Evolutionary conservation across 2,113 vertebrate genomes (phyloP), one percentile per base, ranked within the genome.

Genomic region (Bujurquina vittata): DNA sequence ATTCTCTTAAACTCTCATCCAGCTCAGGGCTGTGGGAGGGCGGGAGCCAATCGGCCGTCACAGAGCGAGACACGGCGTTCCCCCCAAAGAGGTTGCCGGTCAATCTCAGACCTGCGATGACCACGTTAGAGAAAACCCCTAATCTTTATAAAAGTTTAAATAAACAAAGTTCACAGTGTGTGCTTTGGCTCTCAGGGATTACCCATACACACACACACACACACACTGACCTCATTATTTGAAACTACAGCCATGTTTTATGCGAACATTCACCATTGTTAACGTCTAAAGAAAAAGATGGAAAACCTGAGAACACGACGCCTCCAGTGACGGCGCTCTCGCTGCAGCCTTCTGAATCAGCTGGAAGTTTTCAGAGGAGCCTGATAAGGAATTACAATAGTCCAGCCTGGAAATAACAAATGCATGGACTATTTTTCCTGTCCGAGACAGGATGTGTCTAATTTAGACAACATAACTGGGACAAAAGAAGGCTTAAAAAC

Each of bases 371-470:
- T 72, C 31, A 31, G 65, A 3, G 26, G 3, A 6, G 26, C 20
- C 65, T 72, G 43, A 72, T 72, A 72, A 72, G 65, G 26, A 52
- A 31, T 72, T 72, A 31, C 65, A 72, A 72, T 49, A 69, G 43
- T 49, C 23, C 10, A 10, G 43, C 23, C 65, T 29, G 10, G 65
- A 52, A 72, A 72, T 72, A 72, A 49, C 63, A 69, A 52, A 72
- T 7, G 43, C 17, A 52, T 26, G 23, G 15, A 20, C 65, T 52
- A 20, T 3, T 46, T 49, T 72, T 72, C 46, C 26, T 2, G 23
- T n/a, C 65, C 7, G 65, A 31, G 10, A 3, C 43, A 72, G 65
- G 65, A 72, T 31, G 65, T 72, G 52, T 72, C 65, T 72, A 8
- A 72, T 52, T 72, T 72, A 49, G 17, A 31, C 17, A 72, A 52